Evolutionary conservation across 2,797 vertebrate genomes (phyloP), one percentile per base, ranked within the genome.

Genomic region (Artibeus lituratus): DNA sequence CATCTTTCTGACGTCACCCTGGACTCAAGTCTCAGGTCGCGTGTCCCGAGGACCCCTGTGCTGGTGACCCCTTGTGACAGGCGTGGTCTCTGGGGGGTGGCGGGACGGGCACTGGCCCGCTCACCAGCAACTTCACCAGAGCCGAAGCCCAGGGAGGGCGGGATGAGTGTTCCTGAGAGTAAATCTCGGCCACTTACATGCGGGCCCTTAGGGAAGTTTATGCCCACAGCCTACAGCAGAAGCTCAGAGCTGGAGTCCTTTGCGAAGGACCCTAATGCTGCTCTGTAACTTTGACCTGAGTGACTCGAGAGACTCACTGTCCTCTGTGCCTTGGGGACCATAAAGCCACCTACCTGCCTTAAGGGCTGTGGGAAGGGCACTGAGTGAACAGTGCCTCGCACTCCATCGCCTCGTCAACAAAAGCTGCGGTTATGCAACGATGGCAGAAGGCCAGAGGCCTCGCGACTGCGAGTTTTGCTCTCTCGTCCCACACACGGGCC

Each of bases 371-470:
- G 57, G 59, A 14, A 47, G 78, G 16, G 14, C 35, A 1, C 4
- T 0, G 14, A 14, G 39, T 16, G 67, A 74, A 19, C 84, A 26
- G 72, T 9, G 32, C 26, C 62, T 37, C 57, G 49, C 29, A 1
- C 3, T 2, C 39, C 10, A 22, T 21, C 15, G 29, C 73, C 19
- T 37, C 0, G 5, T 35, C 21, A 19, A 0, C 21, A 15, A 29
- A 49, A 59, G 59, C 88, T n/a, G 18, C 3, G 9, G 74, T 35
- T 74, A 24, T 49, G 70, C 73, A 85, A 9, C 42, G 83, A 14
- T 1, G 37, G 44, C 55, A 22, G 14, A 18, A 8, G 49, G 83
- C 72, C 18, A 1, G 1, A 16, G 77, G 44, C 81, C 62, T 39
- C 32, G 0, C 2, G 26, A 15, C 0, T 22, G 21, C 55, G 24